Base-by-base conservation (phyloP, 2,797 vertebrate species). In the Denticeps clupeoides region DNA sequence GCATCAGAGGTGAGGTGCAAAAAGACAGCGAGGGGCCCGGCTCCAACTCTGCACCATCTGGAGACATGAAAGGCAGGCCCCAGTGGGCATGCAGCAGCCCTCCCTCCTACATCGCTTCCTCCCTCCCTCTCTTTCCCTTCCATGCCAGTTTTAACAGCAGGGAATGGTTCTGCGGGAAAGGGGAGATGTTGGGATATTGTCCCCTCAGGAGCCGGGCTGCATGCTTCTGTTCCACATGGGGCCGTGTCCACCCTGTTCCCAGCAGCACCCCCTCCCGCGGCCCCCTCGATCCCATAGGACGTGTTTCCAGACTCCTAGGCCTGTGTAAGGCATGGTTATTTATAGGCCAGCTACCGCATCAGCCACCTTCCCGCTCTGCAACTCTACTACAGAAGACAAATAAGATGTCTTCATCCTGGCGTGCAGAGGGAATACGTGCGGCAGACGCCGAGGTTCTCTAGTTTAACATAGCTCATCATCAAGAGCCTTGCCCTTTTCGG, bases 261-360 rank as follows among this genome's bases (percentile, higher is more conserved):
- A 44, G 43, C 47, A 45, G 40, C 44, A 44, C 53, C 53, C 60
- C 56, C 51, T 59, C 62, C 63, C 47, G n/a, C n/a, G n/a, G n/a
- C n/a, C n/a, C n/a, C n/a, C n/a, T n/a, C n/a, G n/a, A n/a, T n/a
- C n/a, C n/a, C n/a, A n/a, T n/a, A n/a, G n/a, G n/a, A n/a, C n/a
- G n/a, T n/a, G n/a, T n/a, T n/a, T n/a, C n/a, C n/a, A n/a, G n/a
- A n/a, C n/a, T n/a, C n/a, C 37, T 27, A 61, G 18, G 65, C 58
- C 64, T 60, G 67, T 72, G 68, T 68, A 68, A 67, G 62, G 32
- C 47, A 50, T 56, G 41, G 45, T 74, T 80, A 78, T 81, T 81
- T 78, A 72, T 81, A 79, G 73, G 59, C 62, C 67, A 73, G 70
- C 75, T 73, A 70, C 69, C 74, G 67, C 64, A 61, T 62, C 67